Evolutionary conservation across 2,797 vertebrate species (phyloP).

Genomic region (Lateolabrax maculatus): DNA sequence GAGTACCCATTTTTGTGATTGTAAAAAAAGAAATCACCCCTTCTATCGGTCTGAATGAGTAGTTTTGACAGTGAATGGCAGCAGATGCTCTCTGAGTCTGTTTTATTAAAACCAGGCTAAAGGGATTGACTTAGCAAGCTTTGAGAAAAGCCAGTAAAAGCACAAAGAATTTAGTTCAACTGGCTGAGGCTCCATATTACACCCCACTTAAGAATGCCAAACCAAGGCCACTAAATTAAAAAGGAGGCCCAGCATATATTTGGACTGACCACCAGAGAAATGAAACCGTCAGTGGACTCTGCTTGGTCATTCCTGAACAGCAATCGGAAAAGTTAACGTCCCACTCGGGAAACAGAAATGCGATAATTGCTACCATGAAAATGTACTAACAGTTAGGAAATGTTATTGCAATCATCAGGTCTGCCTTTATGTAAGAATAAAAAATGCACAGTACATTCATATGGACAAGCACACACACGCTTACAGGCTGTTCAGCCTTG

Average conservation of each 20-base stretch:
- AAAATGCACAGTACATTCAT: slow-evolving; percentile 1
- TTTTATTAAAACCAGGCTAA: slow-evolving; percentile 49
- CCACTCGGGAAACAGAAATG: slow-evolving; percentile 19
- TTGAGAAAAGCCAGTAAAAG: slow-evolving; percentile 48
- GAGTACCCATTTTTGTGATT: neutral
- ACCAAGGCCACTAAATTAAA: slow-evolving; percentile 69
- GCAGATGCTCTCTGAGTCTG: slow-evolving; percentile 22
- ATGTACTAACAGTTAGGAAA: neutral
- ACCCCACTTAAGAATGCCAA: slow-evolving; percentile 52
- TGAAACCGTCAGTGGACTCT: slow-evolving; percentile 31
- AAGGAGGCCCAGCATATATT: slow-evolving; percentile 64
- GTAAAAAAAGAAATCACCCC: neutral
- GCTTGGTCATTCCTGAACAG: slow-evolving; percentile 22
- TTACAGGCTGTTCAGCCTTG: slow-evolving; percentile 33
- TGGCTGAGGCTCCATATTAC: slow-evolving; percentile 32
- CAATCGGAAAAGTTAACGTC: slow-evolving; percentile 36
- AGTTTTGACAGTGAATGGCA: slow-evolving; percentile 29
- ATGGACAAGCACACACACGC: neutral
- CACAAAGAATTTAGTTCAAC: slow-evolving; percentile 43
- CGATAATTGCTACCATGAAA: slow-evolving; percentile 12
- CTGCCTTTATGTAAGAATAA: neutral
- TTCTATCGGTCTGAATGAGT: neutral
- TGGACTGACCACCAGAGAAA: slow-evolving; percentile 62
- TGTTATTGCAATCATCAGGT: neutral
- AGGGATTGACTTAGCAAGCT: slow-evolving; percentile 43